These are phyloP conservation scores for Onychomys leucogaster DNA, from an alignment of 2,797 vertebrate genomes.

Conservation along the genomic window DNA sequence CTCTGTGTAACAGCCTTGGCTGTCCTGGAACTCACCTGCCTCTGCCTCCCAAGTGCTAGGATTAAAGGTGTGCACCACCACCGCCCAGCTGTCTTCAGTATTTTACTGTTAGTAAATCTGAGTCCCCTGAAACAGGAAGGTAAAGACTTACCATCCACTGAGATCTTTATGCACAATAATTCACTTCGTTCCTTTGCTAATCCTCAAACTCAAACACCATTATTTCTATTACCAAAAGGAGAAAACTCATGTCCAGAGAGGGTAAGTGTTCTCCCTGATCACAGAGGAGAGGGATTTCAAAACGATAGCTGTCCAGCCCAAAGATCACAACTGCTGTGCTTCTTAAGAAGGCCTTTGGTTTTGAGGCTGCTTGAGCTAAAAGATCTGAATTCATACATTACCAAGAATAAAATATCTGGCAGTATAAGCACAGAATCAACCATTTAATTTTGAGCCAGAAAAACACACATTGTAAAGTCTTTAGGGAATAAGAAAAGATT, in stretches of 20 bases:
- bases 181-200: conserved; percentile 16
- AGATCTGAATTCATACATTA: conserved; percentile 23
- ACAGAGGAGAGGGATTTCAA: neutral
- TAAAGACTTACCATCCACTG: neutral
- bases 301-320: neutral
- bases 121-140: neutral
- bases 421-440: conserved; percentile 49
- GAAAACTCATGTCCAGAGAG: neutral
- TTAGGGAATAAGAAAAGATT: neutral
- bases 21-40: neutral
- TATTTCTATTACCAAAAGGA: conserved; percentile 18
- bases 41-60: neutral
- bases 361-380: conserved; percentile 5
- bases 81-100: neutral
- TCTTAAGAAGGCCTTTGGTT: neutral
- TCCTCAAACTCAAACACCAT: neutral
- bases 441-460: conserved; percentile 18
- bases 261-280: fast-evolving
- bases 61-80: neutral
- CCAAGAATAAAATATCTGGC: conserved; percentile 33
- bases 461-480: neutral
- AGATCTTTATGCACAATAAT: neutral
- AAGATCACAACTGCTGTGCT: neutral
- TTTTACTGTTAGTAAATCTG: conserved; percentile 44
- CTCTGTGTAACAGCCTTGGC: neutral